phyloP scores from a whole-genome alignment of 2,888 invertebrate genomes.

The Megamerina dolium region DNA sequence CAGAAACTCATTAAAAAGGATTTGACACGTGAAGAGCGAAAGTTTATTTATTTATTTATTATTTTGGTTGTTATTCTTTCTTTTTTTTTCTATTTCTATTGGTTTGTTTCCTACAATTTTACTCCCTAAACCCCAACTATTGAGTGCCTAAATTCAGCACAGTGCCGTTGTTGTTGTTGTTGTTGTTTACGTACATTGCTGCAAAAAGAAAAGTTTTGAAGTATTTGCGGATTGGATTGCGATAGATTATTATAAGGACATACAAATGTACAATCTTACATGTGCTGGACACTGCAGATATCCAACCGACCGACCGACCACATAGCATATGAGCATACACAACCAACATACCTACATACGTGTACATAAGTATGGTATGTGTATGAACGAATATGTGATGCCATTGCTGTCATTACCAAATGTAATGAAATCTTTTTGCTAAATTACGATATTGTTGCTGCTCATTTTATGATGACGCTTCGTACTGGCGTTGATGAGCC shows the following conservation, averaged over 20 bases:
- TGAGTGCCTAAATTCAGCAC: too few species aligned
- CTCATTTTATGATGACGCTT: slow-evolving; percentile 38
- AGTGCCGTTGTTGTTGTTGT: neutral
- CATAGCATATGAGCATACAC: too few species aligned
- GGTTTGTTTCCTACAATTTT: neutral
- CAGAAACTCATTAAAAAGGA: slow-evolving; percentile 43
- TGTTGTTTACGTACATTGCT: neutral
- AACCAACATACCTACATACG: too few species aligned
- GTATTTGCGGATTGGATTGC: slow-evolving; percentile 38
- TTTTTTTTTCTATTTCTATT: neutral
- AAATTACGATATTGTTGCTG: slow-evolving; percentile 15
- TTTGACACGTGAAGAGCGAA: slow-evolving; percentile 43
- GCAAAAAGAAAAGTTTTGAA: slow-evolving; percentile 15
- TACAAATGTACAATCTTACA: neutral
- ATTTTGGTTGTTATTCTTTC: too few species aligned
- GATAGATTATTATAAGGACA: slow-evolving; percentile 25
- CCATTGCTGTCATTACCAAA: slow-evolving; percentile 6
- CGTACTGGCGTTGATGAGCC: slow-evolving; percentile 38
- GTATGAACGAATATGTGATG: neutral
- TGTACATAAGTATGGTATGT: too few species aligned
- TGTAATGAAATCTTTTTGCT: slow-evolving; percentile 9
- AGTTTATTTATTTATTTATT: slow-evolving; percentile 28
- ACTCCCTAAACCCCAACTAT: too few species aligned
- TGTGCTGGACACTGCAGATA: too few species aligned
- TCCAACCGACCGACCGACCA: too few species aligned